Evolutionary conservation across 2,797 vertebrate species (phyloP).

Genomic region (Semaprochilodus insignis): DNA sequence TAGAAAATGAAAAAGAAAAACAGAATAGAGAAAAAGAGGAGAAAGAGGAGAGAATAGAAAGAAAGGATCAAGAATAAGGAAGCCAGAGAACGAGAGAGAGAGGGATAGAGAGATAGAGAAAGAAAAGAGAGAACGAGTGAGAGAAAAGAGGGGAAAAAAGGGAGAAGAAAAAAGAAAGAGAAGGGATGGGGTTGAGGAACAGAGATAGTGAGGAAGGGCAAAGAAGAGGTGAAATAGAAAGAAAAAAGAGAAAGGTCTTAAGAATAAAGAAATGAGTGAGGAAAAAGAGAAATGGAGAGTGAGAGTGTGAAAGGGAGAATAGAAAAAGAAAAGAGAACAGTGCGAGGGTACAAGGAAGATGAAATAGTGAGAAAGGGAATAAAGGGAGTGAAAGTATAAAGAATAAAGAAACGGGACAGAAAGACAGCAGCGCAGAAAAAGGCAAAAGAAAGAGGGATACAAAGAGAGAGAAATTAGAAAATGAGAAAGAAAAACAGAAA

Average conservation of each 20-base stretch:
- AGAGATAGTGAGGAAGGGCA: no score
- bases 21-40: not conserved
- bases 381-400: not conserved
- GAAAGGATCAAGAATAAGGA: not conserved
- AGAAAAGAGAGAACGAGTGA: not conserved
- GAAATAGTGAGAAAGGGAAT: not conserved
- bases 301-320: not conserved
- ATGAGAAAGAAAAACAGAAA: slow-evolving; percentile 1
- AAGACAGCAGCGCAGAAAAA: not conserved
- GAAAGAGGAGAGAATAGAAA: not conserved
- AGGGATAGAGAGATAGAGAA: no score
- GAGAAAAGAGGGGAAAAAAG: no score
- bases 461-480: no score
- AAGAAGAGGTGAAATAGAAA: not conserved
- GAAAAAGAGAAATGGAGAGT: no score
- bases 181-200: no score
- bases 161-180: no score
- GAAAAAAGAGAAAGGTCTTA: not conserved
- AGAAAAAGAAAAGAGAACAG: not conserved
- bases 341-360: not conserved
- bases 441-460: no score
- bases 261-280: no score
- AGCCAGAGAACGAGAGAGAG: slow-evolving; percentile 25
- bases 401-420: not conserved
- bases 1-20: not conserved